Evolutionary conservation across 2,113 vertebrate genomes (phyloP), one percentile per base, ranked within the genome.

Genomic region (Datnioides undecimradiatus): DNA sequence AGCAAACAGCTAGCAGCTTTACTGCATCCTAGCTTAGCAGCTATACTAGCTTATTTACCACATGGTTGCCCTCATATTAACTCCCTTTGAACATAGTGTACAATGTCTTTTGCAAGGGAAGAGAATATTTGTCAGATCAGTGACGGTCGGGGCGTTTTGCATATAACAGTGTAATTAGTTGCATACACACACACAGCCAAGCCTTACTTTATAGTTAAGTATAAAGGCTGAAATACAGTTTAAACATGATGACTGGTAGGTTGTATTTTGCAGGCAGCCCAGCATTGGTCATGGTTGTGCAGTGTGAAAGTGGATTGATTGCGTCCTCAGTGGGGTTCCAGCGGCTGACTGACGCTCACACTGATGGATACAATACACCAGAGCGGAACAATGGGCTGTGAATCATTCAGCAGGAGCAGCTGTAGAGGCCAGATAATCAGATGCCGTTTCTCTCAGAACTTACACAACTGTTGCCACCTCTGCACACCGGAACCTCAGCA

Each of bases 281-380:
- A 8, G 38, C 45, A 29, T 65, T 77, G 70, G 57, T 79, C 83
- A 72, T 63, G 66, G 77, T 27, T 83, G 55, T 58, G 34, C 59
- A 68, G 73, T 48, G 6, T 88, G 80, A 85, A 86, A 88, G 76
- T 84, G 81, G 85, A 89, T 89, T 87, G 82, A 88, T 73, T 84
- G 67, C 40, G 34, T 59, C 55, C 88, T 82, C 84, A 59, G 62
- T 49, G 63, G 85, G 76, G 65, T 79, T 81, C 68, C 60, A 71
- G 71, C 58, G 62, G 59, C 66, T 78, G 60, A 82, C 75, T 82
- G 89, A 87, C 83, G 80, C 70, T 84, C 78, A 80, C 66, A 45
- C 62, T 84, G 79, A 83, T 76, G 79, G 29, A 75, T 72, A 86
- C 69, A 78, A 78, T 71, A 63, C 48, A 80, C 14, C 58, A 73